Conservation (phyloP, 2,113 vertebrate species). For the Caranx melampygus region DNA sequence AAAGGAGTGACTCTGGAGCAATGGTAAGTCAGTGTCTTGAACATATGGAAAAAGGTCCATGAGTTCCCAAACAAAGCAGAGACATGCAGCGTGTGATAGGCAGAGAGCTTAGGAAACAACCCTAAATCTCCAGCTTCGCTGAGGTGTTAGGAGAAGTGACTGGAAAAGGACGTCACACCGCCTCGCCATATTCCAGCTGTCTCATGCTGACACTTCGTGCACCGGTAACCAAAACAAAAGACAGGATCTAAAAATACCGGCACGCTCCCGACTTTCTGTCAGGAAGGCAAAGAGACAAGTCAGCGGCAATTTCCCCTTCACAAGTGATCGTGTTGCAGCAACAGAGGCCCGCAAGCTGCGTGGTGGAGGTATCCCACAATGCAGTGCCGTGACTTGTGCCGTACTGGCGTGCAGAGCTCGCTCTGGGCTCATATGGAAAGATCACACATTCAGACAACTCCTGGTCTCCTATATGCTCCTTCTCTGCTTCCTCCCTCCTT, state of each 20-base stretch:
- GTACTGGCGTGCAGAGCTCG: constrained; percentile 18
- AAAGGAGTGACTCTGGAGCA: not conserved
- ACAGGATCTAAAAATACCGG: constrained; percentile 63
- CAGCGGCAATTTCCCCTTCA: constrained; percentile 75
- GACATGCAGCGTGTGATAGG: constrained; percentile 23
- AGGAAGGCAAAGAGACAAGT: constrained; percentile 61
- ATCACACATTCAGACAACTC: constrained; percentile 33
- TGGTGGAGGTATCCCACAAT: constrained; percentile 64
- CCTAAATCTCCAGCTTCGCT: constrained; percentile 6
- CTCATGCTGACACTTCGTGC: constrained; percentile 59
- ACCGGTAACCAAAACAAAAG: constrained; percentile 37
- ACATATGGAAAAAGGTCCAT: not conserved
- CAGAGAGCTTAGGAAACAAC: constrained; percentile 44
- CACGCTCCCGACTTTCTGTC: constrained; percentile 43
- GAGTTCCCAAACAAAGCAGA: constrained; percentile 49
- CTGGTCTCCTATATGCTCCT: constrained; percentile 19
- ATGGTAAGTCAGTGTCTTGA: not conserved
- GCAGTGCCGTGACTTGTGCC: constrained; percentile 39
- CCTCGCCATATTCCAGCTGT: constrained; percentile 34
- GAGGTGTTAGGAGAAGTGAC: constrained; percentile 22
- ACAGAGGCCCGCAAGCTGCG: constrained; percentile 33
- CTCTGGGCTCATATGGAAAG: constrained; percentile 30
- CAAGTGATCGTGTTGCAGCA: constrained; percentile 45
- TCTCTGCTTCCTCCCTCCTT: constrained; percentile 10
- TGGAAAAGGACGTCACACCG: constrained; percentile 48